Evolutionary conservation across 2,888 invertebrate species (phyloP).

Genomic region (Phengaris arion): DNA sequence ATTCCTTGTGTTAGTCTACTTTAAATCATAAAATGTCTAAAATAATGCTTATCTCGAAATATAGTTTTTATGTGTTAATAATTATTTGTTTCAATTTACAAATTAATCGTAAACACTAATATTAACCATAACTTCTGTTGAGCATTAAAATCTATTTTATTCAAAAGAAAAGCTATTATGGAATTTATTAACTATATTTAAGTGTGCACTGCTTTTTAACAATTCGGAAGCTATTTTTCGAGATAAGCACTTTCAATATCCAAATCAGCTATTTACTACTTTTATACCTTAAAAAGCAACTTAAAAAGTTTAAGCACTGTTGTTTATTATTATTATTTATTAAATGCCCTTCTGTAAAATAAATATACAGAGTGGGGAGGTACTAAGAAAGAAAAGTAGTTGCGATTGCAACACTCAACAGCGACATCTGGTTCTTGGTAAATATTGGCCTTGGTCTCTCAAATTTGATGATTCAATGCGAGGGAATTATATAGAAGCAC

Average conservation of each 20-base stretch:
- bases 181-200: no score
- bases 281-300: neutral
- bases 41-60: slow-evolving; percentile 23
- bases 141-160: neutral
- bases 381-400: no score
- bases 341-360: neutral
- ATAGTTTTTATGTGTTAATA: neutral
- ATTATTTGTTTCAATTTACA: neutral
- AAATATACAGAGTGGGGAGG: no score
- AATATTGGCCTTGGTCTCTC: no score
- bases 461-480: no score
- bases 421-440: no score
- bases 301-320: neutral
- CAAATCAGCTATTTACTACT: slow-evolving; percentile 27
- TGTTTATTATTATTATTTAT: neutral
- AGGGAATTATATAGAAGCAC: no score
- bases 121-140: no score
- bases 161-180: neutral
- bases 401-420: no score
- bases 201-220: no score
- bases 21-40: slow-evolving; percentile 34
- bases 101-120: neutral
- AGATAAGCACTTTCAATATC: neutral
- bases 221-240: neutral
- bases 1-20: slow-evolving; percentile 37